Evolutionary conservation across 2,797 vertebrate genomes (phyloP).

Genomic region (Kryptopterus vitreolus): DNA sequence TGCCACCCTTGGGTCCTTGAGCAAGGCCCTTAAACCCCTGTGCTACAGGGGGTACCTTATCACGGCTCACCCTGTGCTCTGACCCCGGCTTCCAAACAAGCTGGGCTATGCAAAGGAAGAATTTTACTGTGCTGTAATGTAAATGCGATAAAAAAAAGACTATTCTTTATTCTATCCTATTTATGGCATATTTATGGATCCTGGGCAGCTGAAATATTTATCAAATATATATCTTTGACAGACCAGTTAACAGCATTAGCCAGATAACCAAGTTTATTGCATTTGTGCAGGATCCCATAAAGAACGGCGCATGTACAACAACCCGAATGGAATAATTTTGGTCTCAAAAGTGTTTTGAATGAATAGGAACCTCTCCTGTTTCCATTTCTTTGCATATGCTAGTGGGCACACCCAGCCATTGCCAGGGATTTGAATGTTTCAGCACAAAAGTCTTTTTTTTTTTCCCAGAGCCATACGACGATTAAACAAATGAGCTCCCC

Average conservation of each 20-base stretch:
- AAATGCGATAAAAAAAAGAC: no score
- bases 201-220: neutral
- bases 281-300: neutral
- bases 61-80: no score
- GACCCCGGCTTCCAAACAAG: no score
- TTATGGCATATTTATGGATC: neutral
- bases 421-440: constrained; percentile 27
- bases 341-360: neutral
- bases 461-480: neutral
- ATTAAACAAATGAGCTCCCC: constrained; percentile 22
- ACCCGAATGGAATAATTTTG: neutral
- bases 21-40: no score
- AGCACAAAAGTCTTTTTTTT: constrained; percentile 12
- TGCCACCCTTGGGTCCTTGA: no score
- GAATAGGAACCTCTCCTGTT: constrained; percentile 11
- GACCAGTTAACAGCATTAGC: neutral
- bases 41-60: no score
- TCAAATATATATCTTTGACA: neutral
- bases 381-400: constrained; percentile 28
- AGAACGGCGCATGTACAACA: neutral
- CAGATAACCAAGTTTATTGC: neutral
- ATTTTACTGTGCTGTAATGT: no score
- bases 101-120: no score
- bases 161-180: no score
- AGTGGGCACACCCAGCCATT: constrained; percentile 24